phyloP scores from a whole-genome alignment of 2,113 vertebrate species.

The Neolamprologus longior region DNA sequence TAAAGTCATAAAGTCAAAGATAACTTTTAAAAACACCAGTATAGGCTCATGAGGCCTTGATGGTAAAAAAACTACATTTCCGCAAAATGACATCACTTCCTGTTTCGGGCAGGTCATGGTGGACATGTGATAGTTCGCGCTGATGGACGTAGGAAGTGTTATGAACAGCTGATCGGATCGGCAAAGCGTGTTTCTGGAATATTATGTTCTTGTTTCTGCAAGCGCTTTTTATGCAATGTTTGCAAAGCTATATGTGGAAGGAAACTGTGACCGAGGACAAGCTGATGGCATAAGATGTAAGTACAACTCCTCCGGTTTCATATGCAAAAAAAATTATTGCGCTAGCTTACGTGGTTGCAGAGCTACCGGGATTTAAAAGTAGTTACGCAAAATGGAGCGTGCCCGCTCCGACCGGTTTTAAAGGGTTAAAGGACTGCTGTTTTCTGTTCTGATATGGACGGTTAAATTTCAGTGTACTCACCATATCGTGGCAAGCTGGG shows the following conservation, averaged over 20 bases:
- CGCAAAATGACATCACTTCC: rapidly evolving
- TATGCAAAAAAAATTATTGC: rapidly evolving
- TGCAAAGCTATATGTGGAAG: rapidly evolving
- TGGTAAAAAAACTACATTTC: no score
- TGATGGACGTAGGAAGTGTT: rapidly evolving
- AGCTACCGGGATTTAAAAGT: no score
- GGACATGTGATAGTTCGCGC: rapidly evolving
- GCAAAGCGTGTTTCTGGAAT: no score
- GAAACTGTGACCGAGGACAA: no score
- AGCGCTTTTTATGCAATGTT: no score
- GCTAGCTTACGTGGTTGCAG: rapidly evolving
- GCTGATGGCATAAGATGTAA: no score
- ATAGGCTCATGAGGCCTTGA: rapidly evolving
- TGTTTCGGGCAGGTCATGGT: rapidly evolving
- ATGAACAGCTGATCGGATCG: rapidly evolving
- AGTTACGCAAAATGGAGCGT: rapidly evolving
- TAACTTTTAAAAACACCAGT: no score
- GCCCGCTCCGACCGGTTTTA: rapidly evolving
- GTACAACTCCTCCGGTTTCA: no score
- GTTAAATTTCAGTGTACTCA: constrained; percentile 18
- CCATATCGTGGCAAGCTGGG: constrained; percentile 96
- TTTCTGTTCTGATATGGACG: neutral
- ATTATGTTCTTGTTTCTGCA: no score
- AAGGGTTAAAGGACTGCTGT: neutral
- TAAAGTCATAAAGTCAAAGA: rapidly evolving